Base-by-base conservation (phyloP, 2,888 invertebrate genomes). In the Drosophila hamatofila region DNA sequence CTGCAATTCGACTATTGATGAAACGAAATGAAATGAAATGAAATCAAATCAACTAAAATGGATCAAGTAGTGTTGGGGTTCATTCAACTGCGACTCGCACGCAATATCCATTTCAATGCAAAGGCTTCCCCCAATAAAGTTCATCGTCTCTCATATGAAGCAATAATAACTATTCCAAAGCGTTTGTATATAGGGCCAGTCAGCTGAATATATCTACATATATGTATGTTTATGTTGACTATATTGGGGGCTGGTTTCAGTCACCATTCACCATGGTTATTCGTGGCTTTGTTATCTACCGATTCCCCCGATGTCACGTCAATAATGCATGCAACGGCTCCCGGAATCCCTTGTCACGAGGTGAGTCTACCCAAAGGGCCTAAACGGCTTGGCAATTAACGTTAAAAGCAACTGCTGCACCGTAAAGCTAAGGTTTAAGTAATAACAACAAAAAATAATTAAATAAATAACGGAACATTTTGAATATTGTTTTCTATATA, bases 221-320 rank as follows among this genome's bases (percentile, higher is more conserved):
- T 23, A n/a, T 37, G 18, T 21, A 14, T 39, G 23, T 12, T 25
- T 33, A 42, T 49, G 51, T 44, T 42, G 27, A 37, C 52, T 57
- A 23, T 51, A 42, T 56, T 42, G 44, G 46, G 61, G 65, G 49
- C 39, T 46, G 57, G 23, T 48, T 58, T 58, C 63, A 70, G 72
- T 68, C 72, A 60, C 63, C 63, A 77, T 87, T 86, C 88, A 79
- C 90, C 89, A 90, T 87, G 90, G 86, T 88, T 81, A 90, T 90
- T 88, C 64, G 72, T 12, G 52, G 44, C 54, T 72, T 89, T 89
- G 90, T 89, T 90, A 89, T 90, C 90, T 87, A 64, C 59, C 59
- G 64, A 89, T 73, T 70, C 60, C 55, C 75, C 72, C 74, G 78
- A 71, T 80, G 89, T 74, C 85, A 76, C 84, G 89, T 74, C 89